phyloP scores from a whole-genome alignment of 2,113 vertebrate species.

The Dicrurus megarhynchus region DNA sequence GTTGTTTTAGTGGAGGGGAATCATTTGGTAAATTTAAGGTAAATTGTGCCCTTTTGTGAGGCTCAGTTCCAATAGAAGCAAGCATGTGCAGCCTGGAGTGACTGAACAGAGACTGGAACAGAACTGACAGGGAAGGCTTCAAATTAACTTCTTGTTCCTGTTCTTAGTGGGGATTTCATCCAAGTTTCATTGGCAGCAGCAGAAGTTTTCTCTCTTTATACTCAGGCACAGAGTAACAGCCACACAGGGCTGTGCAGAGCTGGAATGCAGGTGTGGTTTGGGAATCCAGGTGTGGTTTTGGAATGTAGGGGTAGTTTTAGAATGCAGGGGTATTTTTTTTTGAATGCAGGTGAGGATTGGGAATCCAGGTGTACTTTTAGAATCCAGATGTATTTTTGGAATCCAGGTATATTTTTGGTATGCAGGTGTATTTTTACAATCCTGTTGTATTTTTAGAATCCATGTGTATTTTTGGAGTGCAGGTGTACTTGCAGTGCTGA shows the following conservation, averaged over 20 bases:
- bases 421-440: neutral
- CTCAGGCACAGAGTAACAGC: accelerated
- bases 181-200: neutral
- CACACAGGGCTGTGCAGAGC: accelerated
- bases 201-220: neutral
- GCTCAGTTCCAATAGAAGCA: neutral
- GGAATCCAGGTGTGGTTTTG: accelerated
- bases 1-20: neutral
- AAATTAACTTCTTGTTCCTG: neutral
- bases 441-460: neutral
- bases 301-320: neutral
- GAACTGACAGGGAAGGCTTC: neutral
- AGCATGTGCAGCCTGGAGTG: neutral
- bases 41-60: neutral
- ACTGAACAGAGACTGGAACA: neutral
- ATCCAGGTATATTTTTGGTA: neutral
- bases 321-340: neutral
- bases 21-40: neutral
- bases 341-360: no score
- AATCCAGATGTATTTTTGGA: neutral
- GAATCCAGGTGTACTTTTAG: neutral
- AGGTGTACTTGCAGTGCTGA: neutral
- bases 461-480: neutral
- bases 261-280: accelerated
- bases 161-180: neutral